A percentile compares a stretch with the other conserved stretches of the same genome.
These are phyloP conservation scores for Corydoras sp. DNA, from an alignment of 2,113 vertebrate species.

Conservation along the genomic window DNA sequence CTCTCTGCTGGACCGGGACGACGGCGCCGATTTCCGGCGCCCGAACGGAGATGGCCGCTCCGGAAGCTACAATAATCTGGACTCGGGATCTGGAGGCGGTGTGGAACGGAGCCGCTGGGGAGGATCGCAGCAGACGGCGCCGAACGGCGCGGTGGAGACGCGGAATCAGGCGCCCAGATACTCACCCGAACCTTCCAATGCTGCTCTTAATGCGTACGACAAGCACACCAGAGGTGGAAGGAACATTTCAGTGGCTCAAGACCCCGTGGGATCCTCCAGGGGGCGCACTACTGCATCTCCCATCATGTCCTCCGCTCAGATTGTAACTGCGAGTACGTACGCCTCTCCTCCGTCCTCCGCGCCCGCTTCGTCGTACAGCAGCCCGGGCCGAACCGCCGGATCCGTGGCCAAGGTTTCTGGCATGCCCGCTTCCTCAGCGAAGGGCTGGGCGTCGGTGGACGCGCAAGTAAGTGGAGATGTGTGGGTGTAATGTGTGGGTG, in stretches of 20 bases:
- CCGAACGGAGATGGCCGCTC: slow-evolving; percentile 69
- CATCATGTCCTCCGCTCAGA: slow-evolving; percentile 22
- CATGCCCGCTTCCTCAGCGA: slow-evolving; percentile 31
- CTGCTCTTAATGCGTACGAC: slow-evolving; percentile 30
- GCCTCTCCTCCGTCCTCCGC: slow-evolving; percentile 47
- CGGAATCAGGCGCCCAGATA: slow-evolving; percentile 12
- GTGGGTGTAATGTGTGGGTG: too few species aligned
- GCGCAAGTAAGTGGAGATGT: slow-evolving; percentile 64
- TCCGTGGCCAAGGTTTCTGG: slow-evolving; percentile 29
- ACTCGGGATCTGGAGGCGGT: slow-evolving; percentile 44
- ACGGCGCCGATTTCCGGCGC: slow-evolving; percentile 51
- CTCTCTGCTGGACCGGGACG: slow-evolving; percentile 66
- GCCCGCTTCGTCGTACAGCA: slow-evolving; percentile 56
- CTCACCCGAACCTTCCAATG: slow-evolving; percentile 10
- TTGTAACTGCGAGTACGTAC: slow-evolving; percentile 44
- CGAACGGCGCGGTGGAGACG: slow-evolving; percentile 46
- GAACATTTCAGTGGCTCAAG: slow-evolving; percentile 6
- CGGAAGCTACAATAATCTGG: slow-evolving; percentile 55
- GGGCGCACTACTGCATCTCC: slow-evolving; percentile 41
- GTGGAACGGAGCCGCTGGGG: slow-evolving; percentile 39
- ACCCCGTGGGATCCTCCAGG: slow-evolving; percentile 52
- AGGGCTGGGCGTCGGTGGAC: slow-evolving; percentile 53
- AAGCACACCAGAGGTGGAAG: slow-evolving; percentile 66
- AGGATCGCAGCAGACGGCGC: slow-evolving; percentile 34
- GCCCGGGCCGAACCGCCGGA: slow-evolving; percentile 46